phyloP scores from a whole-genome alignment of 2,888 invertebrate genomes.

The Suillia variegata region DNA sequence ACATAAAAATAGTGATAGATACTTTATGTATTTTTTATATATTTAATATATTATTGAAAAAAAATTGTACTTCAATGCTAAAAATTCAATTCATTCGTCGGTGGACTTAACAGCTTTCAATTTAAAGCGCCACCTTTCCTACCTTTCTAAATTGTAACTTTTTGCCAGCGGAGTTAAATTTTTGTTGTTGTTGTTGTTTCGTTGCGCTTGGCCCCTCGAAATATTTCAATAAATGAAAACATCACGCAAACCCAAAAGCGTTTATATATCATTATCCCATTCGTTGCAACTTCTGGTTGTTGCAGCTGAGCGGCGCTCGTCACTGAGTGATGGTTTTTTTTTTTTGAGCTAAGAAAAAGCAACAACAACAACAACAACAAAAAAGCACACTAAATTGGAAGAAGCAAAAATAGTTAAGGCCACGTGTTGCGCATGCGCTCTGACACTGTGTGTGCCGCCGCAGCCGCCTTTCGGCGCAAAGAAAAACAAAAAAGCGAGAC shows the following conservation, averaged over 20 bases:
- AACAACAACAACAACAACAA: background rate
- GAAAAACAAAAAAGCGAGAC: conserved; percentile 31
- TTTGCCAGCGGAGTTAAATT: too few relatives aligned
- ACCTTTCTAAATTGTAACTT: conserved; percentile 14
- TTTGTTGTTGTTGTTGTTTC: background rate
- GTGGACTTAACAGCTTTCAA: too few relatives aligned
- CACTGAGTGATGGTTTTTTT: conserved; percentile 2
- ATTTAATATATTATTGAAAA: too few relatives aligned
- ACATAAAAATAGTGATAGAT: too few relatives aligned
- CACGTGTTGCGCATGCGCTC: conserved; percentile 59
- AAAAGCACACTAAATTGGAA: too few relatives aligned
- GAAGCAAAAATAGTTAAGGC: conserved; percentile 31
- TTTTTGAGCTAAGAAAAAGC: background rate
- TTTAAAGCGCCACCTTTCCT: too few relatives aligned
- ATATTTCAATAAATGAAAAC: conserved; percentile 37
- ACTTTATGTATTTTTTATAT: too few relatives aligned
- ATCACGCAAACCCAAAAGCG: conserved; percentile 35
- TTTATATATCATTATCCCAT: conserved; percentile 34
- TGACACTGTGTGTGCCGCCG: too few relatives aligned
- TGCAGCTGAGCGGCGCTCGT: background rate
- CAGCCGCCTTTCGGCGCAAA: conserved; percentile 32
- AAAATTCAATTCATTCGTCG: too few relatives aligned
- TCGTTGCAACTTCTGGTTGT: conserved; percentile 2
- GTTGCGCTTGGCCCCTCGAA: too few relatives aligned
- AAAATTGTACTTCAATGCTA: too few relatives aligned